phyloP scores from a whole-genome alignment of 2,113 vertebrate genomes.

The Oryzias curvinotus region DNA sequence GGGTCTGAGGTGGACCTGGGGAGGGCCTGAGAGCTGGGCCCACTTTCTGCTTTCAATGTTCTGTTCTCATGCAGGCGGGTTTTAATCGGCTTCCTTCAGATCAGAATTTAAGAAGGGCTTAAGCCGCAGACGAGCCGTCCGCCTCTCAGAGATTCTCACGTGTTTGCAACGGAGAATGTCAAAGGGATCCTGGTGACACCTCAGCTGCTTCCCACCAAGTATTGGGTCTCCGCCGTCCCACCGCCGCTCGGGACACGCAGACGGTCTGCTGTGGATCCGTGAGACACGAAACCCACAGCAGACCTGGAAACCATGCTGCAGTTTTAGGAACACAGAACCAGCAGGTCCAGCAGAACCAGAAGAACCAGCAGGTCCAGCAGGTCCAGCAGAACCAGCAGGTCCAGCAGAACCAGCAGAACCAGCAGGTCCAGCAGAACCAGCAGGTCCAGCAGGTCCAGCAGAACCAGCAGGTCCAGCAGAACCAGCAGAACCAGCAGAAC shows the following conservation, averaged over 20 bases:
- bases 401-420: too few relatives aligned
- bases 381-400: too few relatives aligned
- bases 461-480: not conserved
- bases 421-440: too few relatives aligned
- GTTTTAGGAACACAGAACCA: too few relatives aligned
- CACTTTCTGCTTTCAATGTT: conserved; percentile 63
- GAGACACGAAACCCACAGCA: too few relatives aligned
- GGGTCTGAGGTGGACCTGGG: not conserved
- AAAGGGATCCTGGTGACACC: conserved; percentile 71
- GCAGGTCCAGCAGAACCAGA: too few relatives aligned
- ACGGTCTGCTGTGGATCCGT: too few relatives aligned
- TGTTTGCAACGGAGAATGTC: conserved; percentile 72
- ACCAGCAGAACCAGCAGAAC: too few relatives aligned
- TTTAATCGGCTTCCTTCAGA: conserved; percentile 69
- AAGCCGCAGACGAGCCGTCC: conserved; percentile 44
- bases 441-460: too few relatives aligned
- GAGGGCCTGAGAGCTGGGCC: not conserved
- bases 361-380: too few relatives aligned
- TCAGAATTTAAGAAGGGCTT: conserved; percentile 37
- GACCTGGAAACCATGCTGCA: too few relatives aligned
- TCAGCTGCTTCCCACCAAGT: conserved; percentile 62
- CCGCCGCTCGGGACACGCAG: too few relatives aligned
- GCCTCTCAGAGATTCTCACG: conserved; percentile 44
- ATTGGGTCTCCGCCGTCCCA: conserved; percentile 49
- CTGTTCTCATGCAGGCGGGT: conserved; percentile 43